A percentile compares a stretch with the other conserved stretches of the same genome.
These are phyloP conservation scores for Sebastes flavidus DNA, from an alignment of 2,797 vertebrate species.

Conservation along the genomic window DNA sequence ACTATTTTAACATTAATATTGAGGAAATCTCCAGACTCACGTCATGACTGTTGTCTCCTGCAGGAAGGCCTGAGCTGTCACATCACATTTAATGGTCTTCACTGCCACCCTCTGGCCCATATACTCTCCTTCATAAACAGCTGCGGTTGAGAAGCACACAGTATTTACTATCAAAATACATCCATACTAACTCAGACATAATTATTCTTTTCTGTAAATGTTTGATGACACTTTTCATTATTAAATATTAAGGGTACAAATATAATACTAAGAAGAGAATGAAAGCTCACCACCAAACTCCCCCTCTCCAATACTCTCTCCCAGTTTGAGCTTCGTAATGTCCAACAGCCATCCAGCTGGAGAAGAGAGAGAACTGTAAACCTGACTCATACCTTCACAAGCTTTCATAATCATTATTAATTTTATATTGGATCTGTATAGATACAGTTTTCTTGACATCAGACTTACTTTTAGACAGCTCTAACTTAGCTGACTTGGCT, in stretches of 20 bases:
- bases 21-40: conserved; percentile 74
- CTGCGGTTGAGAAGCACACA: conserved; percentile 62
- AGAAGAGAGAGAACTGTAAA: conserved; percentile 7
- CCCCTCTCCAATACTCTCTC: conserved; percentile 88
- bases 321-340: conserved; percentile 84
- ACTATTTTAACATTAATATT: not conserved
- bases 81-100: conserved; percentile 93
- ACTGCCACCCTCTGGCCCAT: conserved; percentile 92
- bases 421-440: not conserved
- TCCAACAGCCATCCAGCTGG: conserved; percentile 92
- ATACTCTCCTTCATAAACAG: conserved; percentile 88
- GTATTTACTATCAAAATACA: not conserved
- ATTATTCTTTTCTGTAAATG: not conserved
- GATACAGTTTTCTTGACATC: not conserved
- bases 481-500: conserved; percentile 87
- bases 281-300: conserved; percentile 90
- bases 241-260: not conserved
- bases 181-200: not conserved
- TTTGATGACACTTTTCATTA: not conserved
- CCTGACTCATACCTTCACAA: not conserved
- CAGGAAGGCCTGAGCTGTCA: conserved; percentile 90
- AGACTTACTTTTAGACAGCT: conserved; percentile 88
- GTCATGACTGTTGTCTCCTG: conserved; percentile 92
- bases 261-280: not conserved
- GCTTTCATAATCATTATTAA: not conserved